These are phyloP conservation scores for Vulpes lagopus DNA, from an alignment of 2,113 vertebrate species.

Conservation along the genomic window DNA sequence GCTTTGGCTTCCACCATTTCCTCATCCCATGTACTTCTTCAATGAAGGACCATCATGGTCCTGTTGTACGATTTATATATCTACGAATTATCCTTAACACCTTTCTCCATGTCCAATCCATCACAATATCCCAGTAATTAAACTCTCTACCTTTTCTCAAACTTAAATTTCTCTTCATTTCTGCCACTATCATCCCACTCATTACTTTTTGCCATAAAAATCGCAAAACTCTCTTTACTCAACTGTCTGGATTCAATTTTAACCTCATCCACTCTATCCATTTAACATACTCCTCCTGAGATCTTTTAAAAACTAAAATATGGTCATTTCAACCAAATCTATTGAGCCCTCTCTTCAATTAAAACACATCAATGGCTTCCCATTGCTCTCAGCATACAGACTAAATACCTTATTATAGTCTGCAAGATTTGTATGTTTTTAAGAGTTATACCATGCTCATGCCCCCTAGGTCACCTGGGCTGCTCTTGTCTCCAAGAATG, in stretches of 20 bases:
- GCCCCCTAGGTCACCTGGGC: not conserved
- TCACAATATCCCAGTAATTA: not conserved
- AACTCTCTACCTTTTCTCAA: not conserved
- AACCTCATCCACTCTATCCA: not conserved
- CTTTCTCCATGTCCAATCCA: not conserved
- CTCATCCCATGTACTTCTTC: not conserved
- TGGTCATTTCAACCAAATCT: not conserved
- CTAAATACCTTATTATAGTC: too few relatives aligned
- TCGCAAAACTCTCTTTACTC: not conserved
- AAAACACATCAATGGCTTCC: not conserved
- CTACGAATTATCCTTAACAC: not conserved
- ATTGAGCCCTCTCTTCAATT: not conserved
- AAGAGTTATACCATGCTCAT: not conserved
- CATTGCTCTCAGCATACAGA: not conserved
- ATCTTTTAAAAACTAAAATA: not conserved
- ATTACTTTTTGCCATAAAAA: constrained; percentile 20
- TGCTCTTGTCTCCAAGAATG: not conserved
- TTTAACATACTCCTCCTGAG: not conserved
- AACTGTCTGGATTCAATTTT: not conserved
- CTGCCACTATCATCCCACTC: not conserved
- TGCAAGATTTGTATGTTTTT: not conserved
- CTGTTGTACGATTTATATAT: not conserved
- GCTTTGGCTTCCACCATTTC: not conserved
- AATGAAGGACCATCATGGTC: not conserved
- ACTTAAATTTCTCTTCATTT: not conserved